These are phyloP conservation scores for Furcula furcula DNA, from an alignment of 2,888 invertebrate species.

Conservation along the genomic window DNA sequence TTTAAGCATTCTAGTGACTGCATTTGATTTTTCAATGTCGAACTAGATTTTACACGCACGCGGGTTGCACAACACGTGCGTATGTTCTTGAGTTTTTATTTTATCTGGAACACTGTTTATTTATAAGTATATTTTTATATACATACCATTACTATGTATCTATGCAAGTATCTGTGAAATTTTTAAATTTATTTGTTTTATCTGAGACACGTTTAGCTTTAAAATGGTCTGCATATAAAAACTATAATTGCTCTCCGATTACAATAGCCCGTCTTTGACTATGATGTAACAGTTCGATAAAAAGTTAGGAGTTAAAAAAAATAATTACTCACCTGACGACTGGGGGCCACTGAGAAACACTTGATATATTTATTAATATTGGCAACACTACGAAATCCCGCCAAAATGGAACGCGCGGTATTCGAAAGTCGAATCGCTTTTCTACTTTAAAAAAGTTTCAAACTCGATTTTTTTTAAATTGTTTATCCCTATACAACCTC, in stretches of 20 bases:
- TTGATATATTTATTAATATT: slow-evolving; percentile 29
- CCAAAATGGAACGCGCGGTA: slow-evolving; percentile 48
- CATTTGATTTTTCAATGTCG: no score
- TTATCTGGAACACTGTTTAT: no score
- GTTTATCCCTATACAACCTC: slow-evolving; percentile 59
- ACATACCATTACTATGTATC: no score
- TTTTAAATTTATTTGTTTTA: neutral
- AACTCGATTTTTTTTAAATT: slow-evolving; percentile 32
- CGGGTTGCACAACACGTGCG: no score
- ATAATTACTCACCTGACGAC: slow-evolving; percentile 37
- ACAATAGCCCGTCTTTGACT: neutral
- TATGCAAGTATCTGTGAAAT: neutral
- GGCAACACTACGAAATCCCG: slow-evolving; percentile 49
- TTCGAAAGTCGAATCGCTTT: slow-evolving; percentile 38
- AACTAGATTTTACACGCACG: no score
- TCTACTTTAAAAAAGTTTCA: slow-evolving; percentile 33
- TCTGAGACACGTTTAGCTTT: neutral
- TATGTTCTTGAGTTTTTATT: no score
- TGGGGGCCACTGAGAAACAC: slow-evolving; percentile 34
- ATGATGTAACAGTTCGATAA: neutral
- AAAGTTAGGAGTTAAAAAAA: neutral
- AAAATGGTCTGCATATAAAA: neutral
- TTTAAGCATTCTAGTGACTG: no score
- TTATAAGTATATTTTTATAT: no score
- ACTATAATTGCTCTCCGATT: neutral